phyloP scores from a whole-genome alignment of 1,140 invertebrate genomes.

The Leptopilina clavipes region DNA sequence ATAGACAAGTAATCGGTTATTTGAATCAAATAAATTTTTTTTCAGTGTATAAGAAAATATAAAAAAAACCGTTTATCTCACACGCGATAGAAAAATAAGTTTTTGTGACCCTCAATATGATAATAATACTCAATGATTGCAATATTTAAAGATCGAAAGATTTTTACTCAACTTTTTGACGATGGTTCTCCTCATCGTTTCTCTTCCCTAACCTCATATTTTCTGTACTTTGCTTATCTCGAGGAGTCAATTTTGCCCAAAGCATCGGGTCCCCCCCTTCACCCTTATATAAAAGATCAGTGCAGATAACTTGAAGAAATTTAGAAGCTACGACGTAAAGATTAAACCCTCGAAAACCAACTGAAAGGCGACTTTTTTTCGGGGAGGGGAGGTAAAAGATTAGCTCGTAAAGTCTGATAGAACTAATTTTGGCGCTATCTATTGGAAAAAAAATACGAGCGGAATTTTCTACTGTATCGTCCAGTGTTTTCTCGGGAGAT shows the following conservation, averaged over 20 bases:
- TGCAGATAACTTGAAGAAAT: conserved; percentile 2
- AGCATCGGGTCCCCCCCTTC: not conserved
- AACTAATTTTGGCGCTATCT: conserved; percentile 25
- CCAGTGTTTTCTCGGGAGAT: not conserved
- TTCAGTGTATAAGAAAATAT: too few species aligned
- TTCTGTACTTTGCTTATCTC: conserved; percentile 16
- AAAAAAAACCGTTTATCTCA: too few species aligned
- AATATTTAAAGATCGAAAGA: too few species aligned
- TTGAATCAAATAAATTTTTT: too few species aligned
- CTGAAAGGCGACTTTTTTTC: not conserved
- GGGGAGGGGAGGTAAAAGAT: not conserved
- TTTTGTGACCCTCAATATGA: too few species aligned
- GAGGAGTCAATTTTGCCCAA: not conserved
- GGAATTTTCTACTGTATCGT: not conserved
- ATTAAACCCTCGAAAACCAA: not conserved
- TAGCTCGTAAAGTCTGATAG: conserved; percentile 22
- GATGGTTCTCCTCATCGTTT: not conserved
- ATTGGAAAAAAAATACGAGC: not conserved
- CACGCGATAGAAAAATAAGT: too few species aligned
- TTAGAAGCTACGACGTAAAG: not conserved
- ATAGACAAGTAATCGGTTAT: too few species aligned
- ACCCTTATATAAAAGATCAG: not conserved
- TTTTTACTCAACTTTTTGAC: too few species aligned
- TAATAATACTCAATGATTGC: too few species aligned
- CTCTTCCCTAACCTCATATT: not conserved